Conservation (phyloP, 1,140 invertebrate genomes). For the Paracyclopina nana region DNA sequence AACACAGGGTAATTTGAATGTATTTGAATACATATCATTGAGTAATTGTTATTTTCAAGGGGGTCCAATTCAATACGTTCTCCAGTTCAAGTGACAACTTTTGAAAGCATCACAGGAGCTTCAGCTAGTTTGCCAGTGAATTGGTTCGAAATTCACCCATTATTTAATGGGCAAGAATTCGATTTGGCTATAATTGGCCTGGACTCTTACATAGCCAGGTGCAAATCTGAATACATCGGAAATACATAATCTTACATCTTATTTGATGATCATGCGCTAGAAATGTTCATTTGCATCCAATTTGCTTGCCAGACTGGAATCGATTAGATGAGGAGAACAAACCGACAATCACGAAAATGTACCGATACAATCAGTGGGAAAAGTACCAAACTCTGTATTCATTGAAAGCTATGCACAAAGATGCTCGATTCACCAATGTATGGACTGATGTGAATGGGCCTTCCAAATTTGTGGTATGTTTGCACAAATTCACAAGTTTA, state of each 20-base stretch:
- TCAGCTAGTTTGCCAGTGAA: no score
- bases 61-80: no score
- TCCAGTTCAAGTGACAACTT: no score
- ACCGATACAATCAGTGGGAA: background rate
- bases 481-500: no score
- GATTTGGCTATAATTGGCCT: background rate
- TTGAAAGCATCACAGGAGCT: no score
- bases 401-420: background rate
- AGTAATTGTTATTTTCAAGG: no score
- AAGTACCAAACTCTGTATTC: background rate
- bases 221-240: background rate
- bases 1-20: no score
- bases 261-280: background rate
- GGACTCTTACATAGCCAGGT: background rate
- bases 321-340: no score
- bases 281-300: background rate
- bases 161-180: slow-evolving; percentile 1
- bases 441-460: background rate
- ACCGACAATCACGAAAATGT: no score
- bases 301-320: background rate
- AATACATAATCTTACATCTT: background rate
- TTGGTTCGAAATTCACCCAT: background rate
- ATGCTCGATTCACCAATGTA: background rate
- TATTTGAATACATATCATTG: no score
- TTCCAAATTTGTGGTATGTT: background rate